Conservation (phyloP, 35 echinoderm and acorn worm genomes). For the Lytechinus variegatus region DNA sequence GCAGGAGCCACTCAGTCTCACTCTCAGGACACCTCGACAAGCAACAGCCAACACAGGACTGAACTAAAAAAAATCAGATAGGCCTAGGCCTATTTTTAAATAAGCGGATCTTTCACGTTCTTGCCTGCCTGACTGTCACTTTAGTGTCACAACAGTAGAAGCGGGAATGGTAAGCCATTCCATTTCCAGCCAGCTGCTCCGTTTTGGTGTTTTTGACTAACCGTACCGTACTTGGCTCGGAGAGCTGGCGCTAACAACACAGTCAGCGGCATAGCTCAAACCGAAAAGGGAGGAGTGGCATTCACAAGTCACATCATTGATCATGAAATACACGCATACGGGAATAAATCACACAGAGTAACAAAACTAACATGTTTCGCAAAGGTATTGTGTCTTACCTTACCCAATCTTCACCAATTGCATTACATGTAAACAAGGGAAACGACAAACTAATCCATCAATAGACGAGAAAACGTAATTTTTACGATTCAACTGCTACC, state of each 20-base stretch:
- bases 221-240: not conserved
- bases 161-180: not conserved
- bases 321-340: not conserved
- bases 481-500: not conserved
- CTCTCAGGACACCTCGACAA: too few relatives aligned
- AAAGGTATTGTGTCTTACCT: not conserved
- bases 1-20: too few relatives aligned
- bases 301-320: not conserved
- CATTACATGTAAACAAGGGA: not conserved
- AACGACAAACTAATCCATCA: not conserved
- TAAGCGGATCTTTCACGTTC: too few relatives aligned
- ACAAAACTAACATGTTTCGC: not conserved
- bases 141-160: too few relatives aligned
- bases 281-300: not conserved
- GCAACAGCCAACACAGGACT: too few relatives aligned
- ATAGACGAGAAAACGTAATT: not conserved
- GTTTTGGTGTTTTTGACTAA: not conserved
- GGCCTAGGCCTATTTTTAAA: too few relatives aligned
- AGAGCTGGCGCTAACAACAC: not conserved
- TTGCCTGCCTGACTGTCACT: too few relatives aligned
- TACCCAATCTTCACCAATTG: not conserved
- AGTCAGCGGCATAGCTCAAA: too few relatives aligned
- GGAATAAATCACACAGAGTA: not conserved
- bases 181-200: not conserved
- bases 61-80: too few relatives aligned